These are phyloP conservation scores for Diaphora mendica DNA, from an alignment of 2,888 invertebrate genomes.

Conservation along the genomic window DNA sequence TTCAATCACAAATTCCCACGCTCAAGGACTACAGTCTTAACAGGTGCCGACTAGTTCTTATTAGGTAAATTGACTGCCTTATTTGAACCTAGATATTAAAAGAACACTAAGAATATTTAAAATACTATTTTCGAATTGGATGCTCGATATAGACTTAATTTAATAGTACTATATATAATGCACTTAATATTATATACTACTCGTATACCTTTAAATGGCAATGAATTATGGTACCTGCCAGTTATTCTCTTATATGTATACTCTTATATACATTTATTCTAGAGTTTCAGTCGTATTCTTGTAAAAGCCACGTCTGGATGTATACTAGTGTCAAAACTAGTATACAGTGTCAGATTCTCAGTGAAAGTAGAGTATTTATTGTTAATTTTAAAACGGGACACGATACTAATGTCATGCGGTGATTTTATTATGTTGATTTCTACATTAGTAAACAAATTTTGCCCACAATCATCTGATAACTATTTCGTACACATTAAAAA, in stretches of 20 bases:
- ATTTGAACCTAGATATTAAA: constrained; percentile 47
- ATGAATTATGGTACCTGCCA: constrained; percentile 50
- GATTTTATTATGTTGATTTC: neutral
- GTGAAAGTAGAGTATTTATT: neutral
- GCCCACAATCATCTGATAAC: neutral
- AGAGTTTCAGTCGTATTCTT: constrained; percentile 16
- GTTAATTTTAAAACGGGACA: neutral
- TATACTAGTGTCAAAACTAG: too few relatives aligned
- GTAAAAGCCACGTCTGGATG: constrained; percentile 21
- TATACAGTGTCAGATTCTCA: too few relatives aligned
- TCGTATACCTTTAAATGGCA: constrained; percentile 54
- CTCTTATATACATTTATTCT: neutral
- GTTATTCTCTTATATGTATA: constrained; percentile 45
- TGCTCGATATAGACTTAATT: too few relatives aligned
- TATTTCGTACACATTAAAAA: too few relatives aligned
- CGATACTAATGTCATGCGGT: neutral
- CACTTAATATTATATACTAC: too few relatives aligned
- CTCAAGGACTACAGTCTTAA: too few relatives aligned
- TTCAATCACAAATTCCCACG: too few relatives aligned
- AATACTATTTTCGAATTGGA: constrained; percentile 32
- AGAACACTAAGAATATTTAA: constrained; percentile 34
- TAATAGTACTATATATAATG: too few relatives aligned
- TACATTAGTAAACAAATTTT: neutral
- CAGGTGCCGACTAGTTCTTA: constrained; percentile 61
- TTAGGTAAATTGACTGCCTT: constrained; percentile 60